These are phyloP conservation scores for Acrocephalus kingi DNA, from an alignment of 2,113 vertebrate genomes.

Conservation along the genomic window DNA sequence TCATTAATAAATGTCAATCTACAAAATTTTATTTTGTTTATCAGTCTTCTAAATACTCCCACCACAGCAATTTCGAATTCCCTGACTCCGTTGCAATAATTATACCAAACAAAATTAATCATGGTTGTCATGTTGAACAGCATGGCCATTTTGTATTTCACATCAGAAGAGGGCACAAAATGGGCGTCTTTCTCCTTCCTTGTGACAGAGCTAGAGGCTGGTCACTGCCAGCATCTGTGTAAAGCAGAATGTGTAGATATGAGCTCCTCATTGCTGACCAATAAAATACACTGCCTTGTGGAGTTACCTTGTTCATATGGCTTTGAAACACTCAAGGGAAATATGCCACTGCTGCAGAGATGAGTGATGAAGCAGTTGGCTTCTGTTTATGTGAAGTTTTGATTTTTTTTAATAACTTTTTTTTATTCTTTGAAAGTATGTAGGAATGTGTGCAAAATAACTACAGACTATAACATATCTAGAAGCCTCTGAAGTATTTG, in stretches of 20 bases:
- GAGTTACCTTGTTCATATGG: background rate
- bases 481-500: background rate
- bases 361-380: background rate
- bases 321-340: conserved; percentile 30
- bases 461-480: background rate
- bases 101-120: background rate
- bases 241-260: background rate
- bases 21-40: background rate
- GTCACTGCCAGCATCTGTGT: background rate
- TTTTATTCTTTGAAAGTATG: background rate
- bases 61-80: background rate
- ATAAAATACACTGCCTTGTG: background rate
- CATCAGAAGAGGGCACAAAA: background rate
- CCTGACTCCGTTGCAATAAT: background rate
- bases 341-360: background rate
- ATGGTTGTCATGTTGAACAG: fast-evolving
- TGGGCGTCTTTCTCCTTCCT: background rate
- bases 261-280: background rate
- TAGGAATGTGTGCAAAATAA: background rate
- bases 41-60: background rate
- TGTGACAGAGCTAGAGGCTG: background rate
- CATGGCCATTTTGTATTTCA: background rate
- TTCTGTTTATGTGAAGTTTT: background rate
- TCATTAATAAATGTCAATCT: background rate
- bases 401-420: background rate